Percentiles rank a stretch among this genome's conserved stretches.
Evolutionary conservation across 2,888 invertebrate species (phyloP).

Genomic region (Drosophila eohydei): DNA sequence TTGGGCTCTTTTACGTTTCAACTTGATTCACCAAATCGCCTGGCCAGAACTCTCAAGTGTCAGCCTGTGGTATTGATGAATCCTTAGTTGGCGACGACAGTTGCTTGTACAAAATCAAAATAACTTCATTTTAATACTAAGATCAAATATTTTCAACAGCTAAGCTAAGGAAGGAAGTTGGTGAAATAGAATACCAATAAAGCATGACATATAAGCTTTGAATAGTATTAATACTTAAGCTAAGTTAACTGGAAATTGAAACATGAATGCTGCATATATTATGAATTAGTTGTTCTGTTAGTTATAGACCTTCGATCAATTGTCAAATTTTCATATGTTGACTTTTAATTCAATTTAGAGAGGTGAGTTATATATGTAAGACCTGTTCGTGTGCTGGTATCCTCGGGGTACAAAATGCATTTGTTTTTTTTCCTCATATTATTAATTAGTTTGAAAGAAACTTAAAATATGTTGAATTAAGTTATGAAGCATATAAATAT

Average conservation of each 20-base stretch:
- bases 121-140: not conserved
- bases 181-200: too few species aligned
- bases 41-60: conserved; percentile 46
- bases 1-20: conserved; percentile 31
- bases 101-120: not conserved
- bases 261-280: too few species aligned
- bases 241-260: too few species aligned
- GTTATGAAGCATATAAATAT: conserved; percentile 43
- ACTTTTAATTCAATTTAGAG: not conserved
- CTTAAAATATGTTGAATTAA: conserved; percentile 25
- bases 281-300: too few species aligned
- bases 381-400: not conserved
- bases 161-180: not conserved
- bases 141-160: not conserved
- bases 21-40: conserved; percentile 34
- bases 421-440: conserved; percentile 27
- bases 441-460: conserved; percentile 57
- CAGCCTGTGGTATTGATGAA: conserved; percentile 30
- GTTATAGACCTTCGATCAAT: too few species aligned
- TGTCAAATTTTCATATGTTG: not conserved
- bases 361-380: not conserved
- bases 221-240: too few species aligned
- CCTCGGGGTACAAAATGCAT: not conserved
- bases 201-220: too few species aligned
- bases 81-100: conserved; percentile 37